Evolutionary conservation across 2,888 invertebrate species (phyloP), one percentile per base, ranked within the genome.

Genomic region (Podotricha telesiphe): DNA sequence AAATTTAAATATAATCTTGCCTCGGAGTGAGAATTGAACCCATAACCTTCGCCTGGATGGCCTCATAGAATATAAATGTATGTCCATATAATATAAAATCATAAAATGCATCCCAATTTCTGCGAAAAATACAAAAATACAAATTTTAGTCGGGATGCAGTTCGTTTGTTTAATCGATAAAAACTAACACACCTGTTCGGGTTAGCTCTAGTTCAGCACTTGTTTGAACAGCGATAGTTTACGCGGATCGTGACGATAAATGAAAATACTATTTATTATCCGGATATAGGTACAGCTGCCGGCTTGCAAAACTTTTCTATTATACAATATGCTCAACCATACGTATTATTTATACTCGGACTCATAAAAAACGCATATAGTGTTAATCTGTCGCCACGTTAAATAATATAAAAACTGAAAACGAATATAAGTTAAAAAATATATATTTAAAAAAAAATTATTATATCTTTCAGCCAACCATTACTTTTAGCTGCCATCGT

Each of bases 151-250:
- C 47, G 48, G n/a, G 8, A 48, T 37, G 17, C 62, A 48, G 61
- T 47, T 47, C 48, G 62, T 62, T 62, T 67, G 67, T 67, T 61
- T 61, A 61, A 67, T 67, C 67, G 42, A 51, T 67, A 48, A 62
- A 62, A 47, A 61, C 63, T n/a, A 64, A 51, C 59, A 61, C 67
- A 67, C 67, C 67, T 59, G 67, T 67, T 67, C 50, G n/a, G 37
- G 13, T 61, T 28, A 62, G 62, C 48, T 62, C 62, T 20, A 50
- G 48, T 48, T 62, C n/a, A 48, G 62, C 51, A 56, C 67, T 59
- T 61, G 51, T 67, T 67, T 61, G 51, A 51, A 51, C 45, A 28
- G 50, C 62, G 19, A 61, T 61, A 61, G 45, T 61, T 53, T 19
- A 19, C 37, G 58, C 51, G 22, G 51, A 61, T 59, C 53, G 67